Percentiles rank a stretch among this genome's conserved stretches.
These are phyloP conservation scores for Prosopocoilus inquinatus DNA, from an alignment of 2,888 invertebrate species.

Conservation along the genomic window DNA sequence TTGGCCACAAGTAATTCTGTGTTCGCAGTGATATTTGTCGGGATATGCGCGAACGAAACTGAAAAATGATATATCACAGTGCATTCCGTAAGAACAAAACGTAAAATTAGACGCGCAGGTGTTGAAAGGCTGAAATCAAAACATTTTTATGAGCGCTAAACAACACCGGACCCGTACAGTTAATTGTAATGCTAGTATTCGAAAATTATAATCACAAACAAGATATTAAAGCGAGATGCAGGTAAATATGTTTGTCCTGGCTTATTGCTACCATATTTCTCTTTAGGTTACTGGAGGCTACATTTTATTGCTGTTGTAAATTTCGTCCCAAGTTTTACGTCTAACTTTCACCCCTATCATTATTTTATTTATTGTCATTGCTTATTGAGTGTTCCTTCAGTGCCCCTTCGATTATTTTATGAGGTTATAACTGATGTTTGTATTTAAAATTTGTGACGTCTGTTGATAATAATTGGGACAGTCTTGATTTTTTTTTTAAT, in stretches of 20 bases:
- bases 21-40: conserved; percentile 10
- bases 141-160: conserved; percentile 15
- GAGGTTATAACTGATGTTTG: conserved; percentile 5
- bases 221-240: conserved; percentile 51
- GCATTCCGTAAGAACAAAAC: conserved; percentile 32
- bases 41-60: conserved; percentile 12
- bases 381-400: not conserved
- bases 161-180: conserved; percentile 4
- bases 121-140: conserved; percentile 39
- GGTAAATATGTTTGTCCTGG: conserved; percentile 39
- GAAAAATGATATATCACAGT: conserved; percentile 28
- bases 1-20: conserved; percentile 21
- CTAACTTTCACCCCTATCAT: too few species aligned
- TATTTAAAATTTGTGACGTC: not conserved
- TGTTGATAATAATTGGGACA: not conserved
- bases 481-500: not conserved
- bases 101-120: conserved; percentile 46
- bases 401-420: too few species aligned
- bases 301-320: conserved; percentile 39
- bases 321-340: not conserved
- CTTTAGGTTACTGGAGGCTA: conserved; percentile 24
- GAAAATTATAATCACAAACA: conserved; percentile 38
- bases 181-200: conserved; percentile 51
- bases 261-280: conserved; percentile 21
- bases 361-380: conserved; percentile 1